Evolutionary conservation across 2,888 invertebrate genomes (phyloP), one percentile per base, ranked within the genome.

Genomic region (Hofmannophila pseudospretella): DNA sequence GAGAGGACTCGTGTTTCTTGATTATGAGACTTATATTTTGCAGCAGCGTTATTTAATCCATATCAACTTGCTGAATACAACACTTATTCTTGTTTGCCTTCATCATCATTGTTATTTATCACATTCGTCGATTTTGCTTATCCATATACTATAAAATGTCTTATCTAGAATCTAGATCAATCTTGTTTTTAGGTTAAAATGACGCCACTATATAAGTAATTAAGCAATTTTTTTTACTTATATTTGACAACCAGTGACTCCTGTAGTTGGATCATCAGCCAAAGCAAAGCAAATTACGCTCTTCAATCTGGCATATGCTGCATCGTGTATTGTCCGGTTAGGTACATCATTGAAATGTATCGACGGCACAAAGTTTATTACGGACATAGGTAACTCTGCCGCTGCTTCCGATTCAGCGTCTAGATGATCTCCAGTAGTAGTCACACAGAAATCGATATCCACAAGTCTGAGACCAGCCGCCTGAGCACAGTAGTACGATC

Each of bases 201-300:
- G 16, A 5, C 3, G 3, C 3, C 5, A 5, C 5, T 3, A 16
- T 5, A 16, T 16, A 3, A 16, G 16, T 16, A 5, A 16, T 16
- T 4, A 16, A 16, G 16, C 16, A 16, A 16, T 16, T 5, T 4
- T 3, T 5, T 16, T 16, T n/a, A n/a, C 16, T 16, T 16, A 16
- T 3, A 16, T 16, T 23, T 23, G 39, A 16, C 34, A 34, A n/a
- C 16, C 26, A 5, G 55, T 60, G 0, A 80, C 42, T 13, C 69
- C 75, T 0, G 76, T 67, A 1, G 38, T 48, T 0, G 72, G 56
- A 11, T 73, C 65, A 14, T 59, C 62, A 2, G 77, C 69, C 27
- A 85, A 56, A 0, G 78, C 72, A 12, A 68, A 61, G 43, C 85
- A 85, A 9, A 84, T 47, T 38, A 74, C 42, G 32, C 67, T 73